Conservation (phyloP, 2,113 vertebrate genomes). For the Rhinopomastus cyanomelas region DNA sequence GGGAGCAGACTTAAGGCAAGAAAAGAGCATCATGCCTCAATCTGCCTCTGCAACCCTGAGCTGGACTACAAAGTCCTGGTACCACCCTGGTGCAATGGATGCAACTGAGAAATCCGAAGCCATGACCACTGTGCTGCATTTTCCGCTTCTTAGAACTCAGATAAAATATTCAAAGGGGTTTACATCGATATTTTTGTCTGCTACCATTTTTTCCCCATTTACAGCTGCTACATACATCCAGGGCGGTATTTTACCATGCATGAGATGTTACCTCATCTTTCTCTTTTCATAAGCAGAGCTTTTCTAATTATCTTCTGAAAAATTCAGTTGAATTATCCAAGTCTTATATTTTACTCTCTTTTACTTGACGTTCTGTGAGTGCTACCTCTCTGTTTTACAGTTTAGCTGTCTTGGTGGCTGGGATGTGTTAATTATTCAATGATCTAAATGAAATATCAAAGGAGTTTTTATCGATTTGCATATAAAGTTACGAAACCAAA, state of each 20-base stretch:
- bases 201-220: background rate
- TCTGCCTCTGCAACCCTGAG: background rate
- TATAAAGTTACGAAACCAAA: slow-evolving; percentile 63
- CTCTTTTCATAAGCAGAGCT: background rate
- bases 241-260: background rate
- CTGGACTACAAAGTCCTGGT: background rate
- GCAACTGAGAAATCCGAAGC: background rate
- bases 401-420: background rate
- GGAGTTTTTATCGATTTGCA: slow-evolving; percentile 69
- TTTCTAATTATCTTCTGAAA: background rate
- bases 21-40: background rate
- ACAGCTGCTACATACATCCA: background rate
- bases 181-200: background rate
- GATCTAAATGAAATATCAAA: slow-evolving; percentile 70
- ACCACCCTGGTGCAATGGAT: background rate
- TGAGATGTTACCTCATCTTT: background rate
- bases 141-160: background rate
- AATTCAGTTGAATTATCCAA: background rate
- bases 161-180: background rate
- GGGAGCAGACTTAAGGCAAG: background rate
- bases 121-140: background rate
- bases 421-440: slow-evolving; percentile 63
- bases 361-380: background rate
- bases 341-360: background rate
- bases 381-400: background rate